A percentile compares a stretch with the other conserved stretches of the same genome.
Evolutionary conservation across 2,888 invertebrate species (phyloP).

Genomic region (Heteromyza rotundicornis): DNA sequence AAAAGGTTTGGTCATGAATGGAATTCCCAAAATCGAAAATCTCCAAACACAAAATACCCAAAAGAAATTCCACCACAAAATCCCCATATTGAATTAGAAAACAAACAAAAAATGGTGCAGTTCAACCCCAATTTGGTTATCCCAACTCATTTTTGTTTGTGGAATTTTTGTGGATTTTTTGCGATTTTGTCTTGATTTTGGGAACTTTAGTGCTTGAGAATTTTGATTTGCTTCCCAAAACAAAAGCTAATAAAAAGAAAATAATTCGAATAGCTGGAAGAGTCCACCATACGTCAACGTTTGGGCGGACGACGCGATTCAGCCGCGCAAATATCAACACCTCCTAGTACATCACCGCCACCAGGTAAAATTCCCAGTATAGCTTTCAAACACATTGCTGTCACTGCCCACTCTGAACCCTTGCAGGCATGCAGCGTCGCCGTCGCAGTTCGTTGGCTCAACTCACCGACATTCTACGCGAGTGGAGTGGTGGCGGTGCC

Average conservation of each 20-base stretch:
- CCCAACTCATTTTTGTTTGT: no score
- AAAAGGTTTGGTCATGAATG: neutral
- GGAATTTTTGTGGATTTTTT: neutral
- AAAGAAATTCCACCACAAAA: neutral
- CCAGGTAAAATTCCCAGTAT: conserved; percentile 47
- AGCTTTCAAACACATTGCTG: no score
- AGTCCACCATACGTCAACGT: conserved; percentile 82
- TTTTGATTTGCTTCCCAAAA: no score
- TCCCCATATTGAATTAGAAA: neutral
- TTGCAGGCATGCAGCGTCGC: conserved; percentile 70
- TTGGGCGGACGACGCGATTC: conserved; percentile 87
- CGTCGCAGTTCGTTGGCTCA: conserved; percentile 87
- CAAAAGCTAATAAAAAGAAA: no score
- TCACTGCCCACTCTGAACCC: neutral
- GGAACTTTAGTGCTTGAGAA: no score
- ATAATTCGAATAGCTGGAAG: conserved; percentile 66
- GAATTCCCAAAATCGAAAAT: no score
- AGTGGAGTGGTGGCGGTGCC: conserved; percentile 78
- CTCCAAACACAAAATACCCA: no score
- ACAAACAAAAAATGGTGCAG: conserved; percentile 8
- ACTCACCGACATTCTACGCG: conserved; percentile 84
- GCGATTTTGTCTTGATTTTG: no score
- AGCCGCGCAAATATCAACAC: conserved; percentile 89
- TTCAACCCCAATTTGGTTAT: no score
- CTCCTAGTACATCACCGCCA: conserved; percentile 77